Percentiles rank a stretch among this genome's conserved stretches.
phyloP scores from a whole-genome alignment of 2,797 vertebrate genomes.

The Lycodopsis pacificus region DNA sequence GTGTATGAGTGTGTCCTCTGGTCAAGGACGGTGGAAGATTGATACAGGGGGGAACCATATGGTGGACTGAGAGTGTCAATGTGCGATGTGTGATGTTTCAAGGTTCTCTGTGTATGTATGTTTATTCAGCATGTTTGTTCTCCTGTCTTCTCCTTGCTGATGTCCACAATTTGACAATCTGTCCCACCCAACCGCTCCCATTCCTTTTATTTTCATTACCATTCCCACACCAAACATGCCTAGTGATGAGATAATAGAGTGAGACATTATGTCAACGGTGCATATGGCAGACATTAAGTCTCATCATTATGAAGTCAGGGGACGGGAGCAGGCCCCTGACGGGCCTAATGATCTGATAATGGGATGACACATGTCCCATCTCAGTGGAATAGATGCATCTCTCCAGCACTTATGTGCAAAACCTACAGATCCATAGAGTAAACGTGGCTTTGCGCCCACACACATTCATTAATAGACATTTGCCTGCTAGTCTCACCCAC shows the following conservation, averaged over 20 bases:
- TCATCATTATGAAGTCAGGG: slow-evolving; percentile 63
- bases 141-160: slow-evolving; percentile 57
- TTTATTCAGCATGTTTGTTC: slow-evolving; percentile 27
- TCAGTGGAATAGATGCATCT: slow-evolving; percentile 50
- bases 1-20: slow-evolving; percentile 36
- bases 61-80: slow-evolving; percentile 18
- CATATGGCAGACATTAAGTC: slow-evolving; percentile 69
- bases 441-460: not conserved
- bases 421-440: not conserved
- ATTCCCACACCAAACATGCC: slow-evolving; percentile 31
- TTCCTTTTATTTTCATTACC: slow-evolving; percentile 7
- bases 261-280: slow-evolving; percentile 65
- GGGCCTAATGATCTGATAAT: slow-evolving; percentile 74
- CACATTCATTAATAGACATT: slow-evolving; percentile 11
- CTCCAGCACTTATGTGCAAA: slow-evolving; percentile 25
- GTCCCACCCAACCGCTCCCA: not conserved
- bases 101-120: slow-evolving; percentile 26
- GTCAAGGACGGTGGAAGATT: slow-evolving; percentile 49
- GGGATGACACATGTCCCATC: slow-evolving; percentile 56
- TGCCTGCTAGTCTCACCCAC: slow-evolving; percentile 32
- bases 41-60: not conserved
- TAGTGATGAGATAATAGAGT: slow-evolving; percentile 60
- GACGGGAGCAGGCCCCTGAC: slow-evolving; percentile 51
- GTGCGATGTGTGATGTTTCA: slow-evolving; percentile 28
- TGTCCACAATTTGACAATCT: slow-evolving; percentile 37